Percentiles rank a stretch among this genome's conserved stretches.
phyloP scores from a whole-genome alignment of 2,113 vertebrate genomes.

The Sprattus sprattus region DNA sequence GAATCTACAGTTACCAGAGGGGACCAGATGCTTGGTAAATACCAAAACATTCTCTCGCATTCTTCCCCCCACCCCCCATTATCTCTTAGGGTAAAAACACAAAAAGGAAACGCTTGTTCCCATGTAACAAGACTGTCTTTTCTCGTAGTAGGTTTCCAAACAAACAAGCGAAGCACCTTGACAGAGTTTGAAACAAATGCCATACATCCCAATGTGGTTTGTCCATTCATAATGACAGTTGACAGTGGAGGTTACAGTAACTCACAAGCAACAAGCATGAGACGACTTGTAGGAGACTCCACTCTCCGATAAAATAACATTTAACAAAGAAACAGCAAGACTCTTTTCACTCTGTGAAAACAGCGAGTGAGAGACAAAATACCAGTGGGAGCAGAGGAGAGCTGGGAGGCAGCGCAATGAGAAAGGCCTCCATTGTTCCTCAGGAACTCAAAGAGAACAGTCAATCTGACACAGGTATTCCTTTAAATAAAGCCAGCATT shows the following conservation, averaged over 20 bases:
- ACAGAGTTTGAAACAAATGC: neutral
- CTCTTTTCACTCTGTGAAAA: constrained; percentile 39
- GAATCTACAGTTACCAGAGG: constrained; percentile 39
- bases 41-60: constrained; percentile 27
- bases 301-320: neutral
- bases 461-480: constrained; percentile 76
- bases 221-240: neutral
- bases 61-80: neutral
- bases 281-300: neutral
- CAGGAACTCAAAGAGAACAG: constrained; percentile 53
- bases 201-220: neutral
- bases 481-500: constrained; percentile 67
- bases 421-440: constrained; percentile 72
- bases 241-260: neutral
- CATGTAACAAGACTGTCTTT: neutral
- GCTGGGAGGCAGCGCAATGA: constrained; percentile 48
- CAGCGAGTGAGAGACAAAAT: constrained; percentile 46
- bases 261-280: neutral
- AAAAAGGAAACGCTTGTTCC: neutral
- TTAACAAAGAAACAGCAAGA: neutral
- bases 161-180: neutral
- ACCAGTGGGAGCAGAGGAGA: constrained; percentile 37
- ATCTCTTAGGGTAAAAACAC: neutral
- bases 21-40: constrained; percentile 43
- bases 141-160: neutral